Conservation (phyloP, 2,888 invertebrate genomes). For the Oscheius myriophilus region DNA sequence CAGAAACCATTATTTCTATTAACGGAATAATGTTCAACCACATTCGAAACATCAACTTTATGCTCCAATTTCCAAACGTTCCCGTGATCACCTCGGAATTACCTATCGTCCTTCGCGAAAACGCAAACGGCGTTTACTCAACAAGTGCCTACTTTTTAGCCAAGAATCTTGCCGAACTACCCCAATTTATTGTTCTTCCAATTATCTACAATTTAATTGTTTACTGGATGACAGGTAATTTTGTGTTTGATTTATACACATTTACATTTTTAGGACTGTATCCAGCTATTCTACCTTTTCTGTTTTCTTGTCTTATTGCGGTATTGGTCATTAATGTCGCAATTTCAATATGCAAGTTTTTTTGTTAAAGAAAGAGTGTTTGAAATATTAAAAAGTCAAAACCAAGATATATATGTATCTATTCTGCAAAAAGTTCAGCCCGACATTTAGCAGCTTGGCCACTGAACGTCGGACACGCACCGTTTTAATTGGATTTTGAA, state of each 20-base stretch:
- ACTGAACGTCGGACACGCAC: too few relatives aligned
- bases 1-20: slow-evolving; percentile 82
- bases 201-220: slow-evolving; percentile 83
- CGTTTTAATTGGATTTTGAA: too few relatives aligned
- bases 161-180: slow-evolving; percentile 83
- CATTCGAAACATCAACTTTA: slow-evolving; percentile 91
- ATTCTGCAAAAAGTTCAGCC: too few relatives aligned
- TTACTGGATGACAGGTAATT: slow-evolving; percentile 86
- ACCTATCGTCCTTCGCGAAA: slow-evolving; percentile 87
- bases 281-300: slow-evolving; percentile 73
- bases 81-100: slow-evolving; percentile 83
- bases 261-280: slow-evolving; percentile 61
- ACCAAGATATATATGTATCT: too few relatives aligned
- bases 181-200: slow-evolving; percentile 85
- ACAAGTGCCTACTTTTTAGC: slow-evolving; percentile 88
- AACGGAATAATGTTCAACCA: slow-evolving; percentile 91
- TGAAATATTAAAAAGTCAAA: too few relatives aligned
- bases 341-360: slow-evolving; percentile 57
- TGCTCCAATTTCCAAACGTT: slow-evolving; percentile 71
- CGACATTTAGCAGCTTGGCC: too few relatives aligned
- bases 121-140: slow-evolving; percentile 88
- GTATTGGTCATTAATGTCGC: slow-evolving; percentile 57
- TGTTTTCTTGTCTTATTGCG: slow-evolving; percentile 75
- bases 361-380: not conserved
- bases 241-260: not conserved